These are phyloP conservation scores for Leptura quadrifasciata DNA, from an alignment of 2,888 invertebrate genomes.

Conservation along the genomic window DNA sequence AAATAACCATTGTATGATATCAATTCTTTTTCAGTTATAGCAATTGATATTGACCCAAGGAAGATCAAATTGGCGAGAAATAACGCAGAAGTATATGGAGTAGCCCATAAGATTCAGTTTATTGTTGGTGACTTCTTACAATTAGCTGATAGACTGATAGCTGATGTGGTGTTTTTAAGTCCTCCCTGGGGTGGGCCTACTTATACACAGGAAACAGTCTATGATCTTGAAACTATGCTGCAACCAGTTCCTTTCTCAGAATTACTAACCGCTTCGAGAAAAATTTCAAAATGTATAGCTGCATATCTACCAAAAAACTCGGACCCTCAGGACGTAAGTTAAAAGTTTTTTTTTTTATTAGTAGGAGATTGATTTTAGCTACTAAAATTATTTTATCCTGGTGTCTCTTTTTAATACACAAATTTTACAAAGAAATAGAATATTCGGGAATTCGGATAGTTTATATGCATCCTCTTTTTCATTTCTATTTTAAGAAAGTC, in stretches of 20 bases:
- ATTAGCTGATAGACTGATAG: constrained; percentile 79
- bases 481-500: no score
- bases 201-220: constrained; percentile 81
- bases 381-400: no score
- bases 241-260: constrained; percentile 83
- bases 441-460: no score
- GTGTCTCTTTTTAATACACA: no score
- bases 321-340: constrained; percentile 84
- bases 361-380: no score
- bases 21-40: constrained; percentile 82
- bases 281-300: constrained; percentile 86
- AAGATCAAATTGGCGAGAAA: constrained; percentile 93
- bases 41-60: constrained; percentile 94
- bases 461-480: no score
- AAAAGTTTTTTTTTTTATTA: no score
- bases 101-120: constrained; percentile 91
- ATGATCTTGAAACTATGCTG: constrained; percentile 84
- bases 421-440: no score
- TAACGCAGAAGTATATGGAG: constrained; percentile 95
- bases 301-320: constrained; percentile 93
- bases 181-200: constrained; percentile 99
- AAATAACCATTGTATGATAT: no score
- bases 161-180: constrained; percentile 94
- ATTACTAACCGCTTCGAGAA: constrained; percentile 81
- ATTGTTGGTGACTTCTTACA: constrained; percentile 92